Conservation (phyloP, 1,140 invertebrate species). For the Colletes gigas region DNA sequence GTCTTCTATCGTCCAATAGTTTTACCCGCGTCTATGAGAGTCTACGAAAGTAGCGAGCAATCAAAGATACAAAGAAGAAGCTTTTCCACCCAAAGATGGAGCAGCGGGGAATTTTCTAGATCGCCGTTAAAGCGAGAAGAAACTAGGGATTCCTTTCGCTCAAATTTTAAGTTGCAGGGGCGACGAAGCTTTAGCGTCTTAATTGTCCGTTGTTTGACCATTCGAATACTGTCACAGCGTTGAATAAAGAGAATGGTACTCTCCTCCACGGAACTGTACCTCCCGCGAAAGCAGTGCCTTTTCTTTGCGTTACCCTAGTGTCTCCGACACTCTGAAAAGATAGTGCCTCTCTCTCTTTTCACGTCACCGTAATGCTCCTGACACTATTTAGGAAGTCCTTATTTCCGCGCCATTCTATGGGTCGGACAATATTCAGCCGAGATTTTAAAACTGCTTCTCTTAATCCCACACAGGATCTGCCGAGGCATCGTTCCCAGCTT, state of each 20-base stretch:
- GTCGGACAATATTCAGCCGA: slow-evolving; percentile 2
- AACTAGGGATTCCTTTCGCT: background rate
- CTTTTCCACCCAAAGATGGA: too few relatives aligned
- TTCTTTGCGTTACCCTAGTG: slow-evolving; percentile 7
- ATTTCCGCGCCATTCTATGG: background rate
- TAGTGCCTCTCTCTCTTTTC: background rate
- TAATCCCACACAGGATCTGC: background rate
- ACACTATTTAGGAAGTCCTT: slow-evolving; percentile 25
- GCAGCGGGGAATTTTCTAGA: background rate
- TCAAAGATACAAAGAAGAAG: too few relatives aligned
- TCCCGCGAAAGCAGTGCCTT: slow-evolving; percentile 19
- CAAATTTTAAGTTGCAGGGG: background rate
- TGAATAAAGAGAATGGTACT: background rate
- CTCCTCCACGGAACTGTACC: background rate
- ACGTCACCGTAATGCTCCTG: slow-evolving; percentile 12
- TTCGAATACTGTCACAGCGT: slow-evolving; percentile 14
- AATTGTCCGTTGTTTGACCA: slow-evolving; percentile 33
- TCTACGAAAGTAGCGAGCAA: too few relatives aligned
- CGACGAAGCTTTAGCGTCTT: slow-evolving; percentile 3
- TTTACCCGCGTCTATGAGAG: too few relatives aligned
- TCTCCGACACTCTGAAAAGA: slow-evolving; percentile 8
- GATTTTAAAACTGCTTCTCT: slow-evolving; percentile 13
- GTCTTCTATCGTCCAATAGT: too few relatives aligned
- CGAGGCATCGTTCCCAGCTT: background rate
- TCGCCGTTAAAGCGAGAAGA: background rate